Evolutionary conservation across 2,888 invertebrate species (phyloP), one percentile per base, ranked within the genome.

Genomic region (Harpalus rubripes): DNA sequence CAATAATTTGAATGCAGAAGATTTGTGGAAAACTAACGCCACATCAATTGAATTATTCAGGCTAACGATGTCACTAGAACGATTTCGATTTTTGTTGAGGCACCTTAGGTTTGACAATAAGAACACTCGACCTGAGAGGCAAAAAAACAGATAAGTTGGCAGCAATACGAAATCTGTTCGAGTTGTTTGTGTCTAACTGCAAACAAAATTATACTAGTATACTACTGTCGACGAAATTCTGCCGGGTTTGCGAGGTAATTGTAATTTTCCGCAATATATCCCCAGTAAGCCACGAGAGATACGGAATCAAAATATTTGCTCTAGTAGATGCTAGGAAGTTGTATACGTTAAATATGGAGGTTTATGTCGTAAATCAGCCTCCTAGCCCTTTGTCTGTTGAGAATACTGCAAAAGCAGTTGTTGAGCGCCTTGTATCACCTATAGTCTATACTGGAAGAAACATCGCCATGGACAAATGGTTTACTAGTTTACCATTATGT

Each of bases 321-420:
- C n/a, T n/a, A 61, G 86, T 87, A 82, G 87, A 88, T 83, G 87
- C 86, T 84, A 52, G 81, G 86, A 88, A 86, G 68, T 88, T 87
- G 86, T 41, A 41, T 41, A 41, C 41, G 5, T 41, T 41, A 41
- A 41, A 41, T 41, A 81, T 88, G 52, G 88, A 89, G 87, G 85
- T 89, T 86, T 88, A 88, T 86, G 86, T 86, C 65, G 89, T 88
- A 18, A 86, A 87, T 78, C 88, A 88, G 84, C 88, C 88, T 41
- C 86, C 86, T 82, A 88, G 89, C 39, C 87, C 87, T 39, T 87
- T 87, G 39, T 85, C 85, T 76, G 74, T 87, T 59, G 86, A 87
- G 78, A 88, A 89, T 86, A 87, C 87, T 81, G 85, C 88, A 22
- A 68, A 85, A 85, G 88, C 88, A 74, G 87, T 89, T n/a, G n/a